Conservation (phyloP, 1,140 invertebrate species). For the Psilanteris sp. region DNA sequence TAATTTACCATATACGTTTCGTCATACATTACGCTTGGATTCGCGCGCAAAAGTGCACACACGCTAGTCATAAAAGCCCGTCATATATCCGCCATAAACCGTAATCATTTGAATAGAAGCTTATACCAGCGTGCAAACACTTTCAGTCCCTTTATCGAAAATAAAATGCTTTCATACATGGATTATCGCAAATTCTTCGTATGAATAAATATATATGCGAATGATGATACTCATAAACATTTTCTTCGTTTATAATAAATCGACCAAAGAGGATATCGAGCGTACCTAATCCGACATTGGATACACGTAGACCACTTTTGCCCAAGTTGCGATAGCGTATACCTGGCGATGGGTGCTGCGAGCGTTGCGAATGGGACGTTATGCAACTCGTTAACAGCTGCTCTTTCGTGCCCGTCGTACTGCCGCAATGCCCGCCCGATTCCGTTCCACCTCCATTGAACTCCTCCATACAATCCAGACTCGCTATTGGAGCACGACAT, state of each 20-base stretch:
- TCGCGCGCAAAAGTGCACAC: no score
- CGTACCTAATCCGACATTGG: slow-evolving; percentile 92
- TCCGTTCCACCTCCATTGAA: slow-evolving; percentile 83
- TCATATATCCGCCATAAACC: no score
- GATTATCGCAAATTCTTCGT: neutral
- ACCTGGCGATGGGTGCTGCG: slow-evolving; percentile 84
- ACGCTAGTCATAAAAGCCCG: no score
- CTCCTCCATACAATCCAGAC: slow-evolving; percentile 95
- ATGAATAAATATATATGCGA: slow-evolving; percentile 20
- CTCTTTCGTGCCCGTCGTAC: slow-evolving; percentile 79
- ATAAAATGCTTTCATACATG: neutral
- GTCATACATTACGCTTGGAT: no score
- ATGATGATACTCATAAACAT: neutral
- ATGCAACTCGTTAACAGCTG: slow-evolving; percentile 78
- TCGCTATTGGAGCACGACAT: slow-evolving; percentile 93
- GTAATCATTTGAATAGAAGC: no score
- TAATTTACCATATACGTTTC: no score
- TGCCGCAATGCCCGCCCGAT: slow-evolving; percentile 74
- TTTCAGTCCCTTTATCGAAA: no score
- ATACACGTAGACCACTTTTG: slow-evolving; percentile 94
- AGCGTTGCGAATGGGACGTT: slow-evolving; percentile 76
- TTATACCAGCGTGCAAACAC: no score
- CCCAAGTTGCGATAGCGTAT: slow-evolving; percentile 94
- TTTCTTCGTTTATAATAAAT: neutral
- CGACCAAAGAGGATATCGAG: slow-evolving; percentile 65